Conservation (phyloP, 2,113 vertebrate genomes). For the Ursus arctos region DNA sequence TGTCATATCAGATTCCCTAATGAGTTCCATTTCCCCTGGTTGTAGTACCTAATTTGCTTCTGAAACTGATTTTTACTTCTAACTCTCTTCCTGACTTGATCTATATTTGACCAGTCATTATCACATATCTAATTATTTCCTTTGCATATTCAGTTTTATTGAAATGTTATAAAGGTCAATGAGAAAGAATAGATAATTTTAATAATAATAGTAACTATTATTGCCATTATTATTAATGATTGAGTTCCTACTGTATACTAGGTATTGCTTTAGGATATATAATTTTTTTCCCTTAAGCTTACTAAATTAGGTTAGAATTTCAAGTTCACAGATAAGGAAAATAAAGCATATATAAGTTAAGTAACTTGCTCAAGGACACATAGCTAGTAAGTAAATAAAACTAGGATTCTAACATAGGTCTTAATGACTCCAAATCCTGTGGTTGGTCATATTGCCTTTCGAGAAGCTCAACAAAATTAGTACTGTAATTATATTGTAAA, state of each 20-base stretch:
- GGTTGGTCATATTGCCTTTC: constrained; percentile 17
- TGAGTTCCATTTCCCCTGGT: background rate
- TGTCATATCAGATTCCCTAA: background rate
- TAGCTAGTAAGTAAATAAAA: constrained; percentile 55
- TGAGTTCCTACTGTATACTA: background rate
- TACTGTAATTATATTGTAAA: background rate
- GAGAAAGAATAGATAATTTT: constrained; percentile 8
- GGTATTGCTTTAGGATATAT: constrained; percentile 17
- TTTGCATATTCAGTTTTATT: constrained; percentile 53
- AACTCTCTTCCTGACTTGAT: constrained; percentile 36
- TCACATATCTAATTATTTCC: constrained; percentile 55
- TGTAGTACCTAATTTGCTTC: constrained; percentile 41
- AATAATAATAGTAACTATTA: constrained; percentile 18
- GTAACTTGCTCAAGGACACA: background rate
- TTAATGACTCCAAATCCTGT: background rate
- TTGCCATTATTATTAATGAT: background rate
- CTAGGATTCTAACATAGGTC: background rate
- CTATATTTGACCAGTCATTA: constrained; percentile 3
- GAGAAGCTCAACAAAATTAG: background rate
- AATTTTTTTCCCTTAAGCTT: background rate
- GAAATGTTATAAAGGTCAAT: constrained; percentile 31
- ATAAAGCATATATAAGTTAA: background rate
- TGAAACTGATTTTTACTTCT: constrained; percentile 36
- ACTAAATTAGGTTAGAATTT: background rate
- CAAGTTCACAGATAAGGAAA: constrained; percentile 32